A percentile compares a stretch with the other conserved stretches of the same genome.
phyloP scores from a whole-genome alignment of 2,888 invertebrate genomes.

The Ferdinandea cuprea region DNA sequence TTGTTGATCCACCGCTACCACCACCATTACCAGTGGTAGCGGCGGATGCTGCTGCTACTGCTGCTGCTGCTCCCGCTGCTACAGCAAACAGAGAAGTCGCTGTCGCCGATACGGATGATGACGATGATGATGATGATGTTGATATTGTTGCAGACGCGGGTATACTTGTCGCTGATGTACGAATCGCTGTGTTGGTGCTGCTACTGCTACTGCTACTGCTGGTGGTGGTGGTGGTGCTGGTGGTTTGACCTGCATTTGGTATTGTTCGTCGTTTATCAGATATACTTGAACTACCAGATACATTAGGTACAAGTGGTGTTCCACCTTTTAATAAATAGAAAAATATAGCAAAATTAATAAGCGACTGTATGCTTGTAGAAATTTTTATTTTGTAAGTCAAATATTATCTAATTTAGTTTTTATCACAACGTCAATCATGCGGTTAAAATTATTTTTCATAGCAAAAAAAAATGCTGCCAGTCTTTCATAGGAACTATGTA shows the following conservation, averaged over 20 bases:
- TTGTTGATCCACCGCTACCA: constrained; percentile 76
- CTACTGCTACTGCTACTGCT: constrained; percentile 70
- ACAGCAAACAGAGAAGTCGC: constrained; percentile 46
- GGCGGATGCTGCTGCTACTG: constrained; percentile 60
- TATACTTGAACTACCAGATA: constrained; percentile 68
- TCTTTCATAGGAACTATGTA: constrained; percentile 5
- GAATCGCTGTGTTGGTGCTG: constrained; percentile 68
- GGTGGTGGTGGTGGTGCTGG: constrained; percentile 65
- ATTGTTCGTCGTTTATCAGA: constrained; percentile 77
- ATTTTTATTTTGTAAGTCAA: not conserved
- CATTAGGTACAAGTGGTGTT: constrained; percentile 83
- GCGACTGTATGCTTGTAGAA: not conserved
- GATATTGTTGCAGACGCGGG: constrained; percentile 71
- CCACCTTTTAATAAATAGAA: constrained; percentile 82
- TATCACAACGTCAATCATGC: constrained; percentile 67
- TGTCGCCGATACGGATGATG: constrained; percentile 52
- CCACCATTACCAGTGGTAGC: constrained; percentile 70
- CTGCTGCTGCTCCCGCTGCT: constrained; percentile 52
- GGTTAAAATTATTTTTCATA: constrained; percentile 27
- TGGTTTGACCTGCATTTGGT: constrained; percentile 75
- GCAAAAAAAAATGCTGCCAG: constrained; percentile 37
- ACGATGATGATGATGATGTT: constrained; percentile 42
- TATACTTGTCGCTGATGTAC: constrained; percentile 76
- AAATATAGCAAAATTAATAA: constrained; percentile 43
- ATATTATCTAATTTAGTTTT: constrained; percentile 21